Evolutionary conservation across 2,113 vertebrate species (phyloP).

Genomic region (Naja naja): DNA sequence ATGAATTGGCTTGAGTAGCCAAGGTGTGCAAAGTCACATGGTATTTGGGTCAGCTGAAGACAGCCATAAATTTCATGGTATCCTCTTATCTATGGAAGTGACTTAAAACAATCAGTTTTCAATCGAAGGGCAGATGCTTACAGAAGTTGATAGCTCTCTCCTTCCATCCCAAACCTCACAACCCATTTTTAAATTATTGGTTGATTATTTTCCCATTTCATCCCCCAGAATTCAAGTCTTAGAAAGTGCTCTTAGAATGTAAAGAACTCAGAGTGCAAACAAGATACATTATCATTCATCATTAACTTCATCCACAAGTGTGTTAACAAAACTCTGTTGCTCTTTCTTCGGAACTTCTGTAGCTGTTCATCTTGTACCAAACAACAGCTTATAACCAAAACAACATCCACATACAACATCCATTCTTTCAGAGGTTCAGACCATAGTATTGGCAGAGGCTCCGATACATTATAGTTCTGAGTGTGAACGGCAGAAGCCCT

Average conservation of each 20-base stretch:
- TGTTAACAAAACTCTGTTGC: not conserved
- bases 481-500: not conserved
- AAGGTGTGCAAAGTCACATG: not conserved
- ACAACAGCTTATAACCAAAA: not conserved
- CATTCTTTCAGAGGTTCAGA: not conserved
- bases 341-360: not conserved
- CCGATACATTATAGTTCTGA: not conserved
- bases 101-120: not conserved
- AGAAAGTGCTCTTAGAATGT: not conserved
- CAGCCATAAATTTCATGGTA: not conserved
- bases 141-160: not conserved
- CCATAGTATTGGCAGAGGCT: not conserved
- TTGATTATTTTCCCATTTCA: not conserved
- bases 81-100: not conserved
- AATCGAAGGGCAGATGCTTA: not conserved
- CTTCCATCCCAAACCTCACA: not conserved
- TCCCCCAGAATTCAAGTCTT: not conserved
- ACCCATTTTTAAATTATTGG: not conserved
- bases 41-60: not conserved
- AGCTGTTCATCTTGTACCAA: not conserved
- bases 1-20: not conserved
- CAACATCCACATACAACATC: not conserved
- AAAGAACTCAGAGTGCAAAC: not conserved
- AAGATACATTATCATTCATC: not conserved
- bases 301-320: not conserved